These are phyloP conservation scores for Mellivora capensis DNA, from an alignment of 2,113 vertebrate species.

Conservation along the genomic window DNA sequence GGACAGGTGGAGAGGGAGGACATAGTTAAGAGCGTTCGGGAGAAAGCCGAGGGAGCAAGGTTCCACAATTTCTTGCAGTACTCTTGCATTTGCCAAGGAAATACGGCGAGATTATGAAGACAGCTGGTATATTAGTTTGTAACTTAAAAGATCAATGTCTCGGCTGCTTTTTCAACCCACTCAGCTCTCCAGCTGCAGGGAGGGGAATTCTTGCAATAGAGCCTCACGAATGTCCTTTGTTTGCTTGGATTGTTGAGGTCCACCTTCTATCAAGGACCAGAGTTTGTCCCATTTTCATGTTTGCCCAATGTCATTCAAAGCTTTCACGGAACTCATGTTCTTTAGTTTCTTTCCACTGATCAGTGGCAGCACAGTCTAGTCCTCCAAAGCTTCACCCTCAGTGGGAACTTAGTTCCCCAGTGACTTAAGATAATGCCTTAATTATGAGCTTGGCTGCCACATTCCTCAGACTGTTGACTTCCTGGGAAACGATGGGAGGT, in stretches of 20 bases:
- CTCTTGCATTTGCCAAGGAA: neutral
- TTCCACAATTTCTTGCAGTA: neutral
- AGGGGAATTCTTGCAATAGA: neutral
- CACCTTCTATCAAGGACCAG: neutral
- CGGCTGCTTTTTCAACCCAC: neutral
- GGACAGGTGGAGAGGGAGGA: neutral
- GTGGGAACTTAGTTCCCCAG: neutral
- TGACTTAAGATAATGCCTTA: neutral
- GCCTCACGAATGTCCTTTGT: neutral
- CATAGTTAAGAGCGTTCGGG: neutral
- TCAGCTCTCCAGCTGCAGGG: neutral
- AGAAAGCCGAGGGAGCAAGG: neutral
- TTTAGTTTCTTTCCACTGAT: neutral
- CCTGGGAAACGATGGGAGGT: neutral
- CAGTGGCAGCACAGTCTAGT: neutral
- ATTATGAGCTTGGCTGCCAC: neutral
- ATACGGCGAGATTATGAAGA: neutral
- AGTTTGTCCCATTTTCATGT: neutral
- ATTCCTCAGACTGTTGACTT: neutral
- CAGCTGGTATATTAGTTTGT: neutral
- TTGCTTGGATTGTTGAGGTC: neutral
- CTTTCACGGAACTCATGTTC: neutral
- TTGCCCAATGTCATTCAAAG: conserved; percentile 12
- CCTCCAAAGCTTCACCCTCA: neutral
- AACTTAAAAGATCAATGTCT: neutral